Evolutionary conservation across 2,888 invertebrate genomes (phyloP), one percentile per base, ranked within the genome.

Genomic region (Steinernema carpocapsae): DNA sequence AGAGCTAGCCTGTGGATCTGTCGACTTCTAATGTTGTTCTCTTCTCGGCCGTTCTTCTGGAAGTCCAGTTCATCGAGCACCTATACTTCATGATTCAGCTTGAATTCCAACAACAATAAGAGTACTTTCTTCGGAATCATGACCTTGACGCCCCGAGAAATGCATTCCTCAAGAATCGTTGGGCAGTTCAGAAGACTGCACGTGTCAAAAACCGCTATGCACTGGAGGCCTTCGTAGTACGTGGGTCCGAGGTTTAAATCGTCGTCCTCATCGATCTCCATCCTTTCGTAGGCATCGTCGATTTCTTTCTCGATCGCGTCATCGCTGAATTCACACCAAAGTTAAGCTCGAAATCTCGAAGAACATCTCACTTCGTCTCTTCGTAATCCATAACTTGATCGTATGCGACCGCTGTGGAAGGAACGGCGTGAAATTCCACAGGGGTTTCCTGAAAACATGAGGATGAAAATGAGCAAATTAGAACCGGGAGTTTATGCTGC

Each of bases 21-120:
- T 56, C 22, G 56, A 56, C 56, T 56, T 26, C 6, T 3, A 4
- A 22, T 14, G 22, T 22, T 26, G 12, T 24, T 26, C 2, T 56
- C 7, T 56, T 12, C 12, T 6, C 26, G 3, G 24, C 14, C 19
- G 10, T 22, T 56, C 26, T 56, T 56, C 56, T 56, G 56, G 26
- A 24, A 24, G 26, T 56, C 56, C 3, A 56, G 56, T 26, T 56
- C 56, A 24, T 56, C 56, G 17, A 56, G 56, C 14, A 56, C 56
- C 56, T 56, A 24, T 7, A 24, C 12, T 24, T 6, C 22, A 7
- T 24, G 6, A 22, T 14, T 22, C 6, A 10, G 12, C 43, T 12
- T 43, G 7, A 43, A 7, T 43, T 43, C 10, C 7, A 43, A 43
- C 7, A 12, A 7, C 7, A 12, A 22, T 4, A 56, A 4, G 3